A percentile compares a stretch with the other conserved stretches of the same genome.
These are phyloP conservation scores for Perodicticus potto DNA, from an alignment of 2,797 vertebrate species.

Conservation along the genomic window DNA sequence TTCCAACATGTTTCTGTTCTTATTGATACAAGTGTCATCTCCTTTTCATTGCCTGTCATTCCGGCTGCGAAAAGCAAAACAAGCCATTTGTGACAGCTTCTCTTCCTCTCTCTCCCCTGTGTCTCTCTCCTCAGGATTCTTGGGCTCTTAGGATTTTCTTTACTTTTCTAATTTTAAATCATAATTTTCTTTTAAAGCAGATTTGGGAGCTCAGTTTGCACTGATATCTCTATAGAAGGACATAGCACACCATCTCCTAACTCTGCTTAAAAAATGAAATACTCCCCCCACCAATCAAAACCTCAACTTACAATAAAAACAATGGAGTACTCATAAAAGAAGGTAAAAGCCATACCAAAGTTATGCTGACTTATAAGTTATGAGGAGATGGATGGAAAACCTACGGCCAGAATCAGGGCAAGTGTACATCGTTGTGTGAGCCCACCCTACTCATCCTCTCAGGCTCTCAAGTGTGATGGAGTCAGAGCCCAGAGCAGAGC, in stretches of 20 bases:
- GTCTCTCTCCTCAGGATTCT: not conserved
- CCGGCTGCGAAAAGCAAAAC: not conserved
- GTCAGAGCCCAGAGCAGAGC: not conserved
- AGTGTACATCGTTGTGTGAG: not conserved
- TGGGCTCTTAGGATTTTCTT: not conserved
- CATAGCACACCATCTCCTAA: not conserved
- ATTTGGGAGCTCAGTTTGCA: not conserved
- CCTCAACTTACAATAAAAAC: not conserved
- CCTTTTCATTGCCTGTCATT: not conserved
- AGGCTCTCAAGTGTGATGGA: not conserved
- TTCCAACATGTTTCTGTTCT: not conserved
- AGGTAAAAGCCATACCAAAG: not conserved
- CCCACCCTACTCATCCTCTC: not conserved
- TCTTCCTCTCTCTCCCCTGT: fast-evolving
- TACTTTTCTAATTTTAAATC: constrained; percentile 2
- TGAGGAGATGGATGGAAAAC: not conserved
- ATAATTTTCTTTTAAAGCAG: constrained; percentile 9
- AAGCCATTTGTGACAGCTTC: not conserved
- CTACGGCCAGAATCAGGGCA: not conserved
- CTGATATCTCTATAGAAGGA: not conserved
- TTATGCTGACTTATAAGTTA: not conserved
- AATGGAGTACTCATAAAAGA: not conserved
- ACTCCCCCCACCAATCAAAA: not conserved
- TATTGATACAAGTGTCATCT: not conserved
- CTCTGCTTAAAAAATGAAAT: not conserved